Percentiles rank a stretch among this genome's conserved stretches.
Conservation (phyloP, 1,140 invertebrate species). For the Bemisia tabaci region DNA sequence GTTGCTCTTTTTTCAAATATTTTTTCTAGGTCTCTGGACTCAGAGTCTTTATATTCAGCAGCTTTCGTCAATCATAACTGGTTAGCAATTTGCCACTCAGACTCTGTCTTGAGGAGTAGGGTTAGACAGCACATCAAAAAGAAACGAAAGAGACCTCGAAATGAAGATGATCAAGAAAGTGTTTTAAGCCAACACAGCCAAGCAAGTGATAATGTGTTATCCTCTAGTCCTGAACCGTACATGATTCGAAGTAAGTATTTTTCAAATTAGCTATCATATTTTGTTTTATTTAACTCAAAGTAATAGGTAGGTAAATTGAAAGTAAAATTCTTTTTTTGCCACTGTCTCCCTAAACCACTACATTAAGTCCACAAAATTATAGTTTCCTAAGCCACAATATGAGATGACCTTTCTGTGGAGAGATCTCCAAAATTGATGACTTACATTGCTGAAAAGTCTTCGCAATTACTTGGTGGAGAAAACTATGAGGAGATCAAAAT, state of each 20-base stretch:
- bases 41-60: not conserved
- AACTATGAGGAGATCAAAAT: too few relatives aligned
- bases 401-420: too few relatives aligned
- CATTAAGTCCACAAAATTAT: too few relatives aligned
- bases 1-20: too few relatives aligned
- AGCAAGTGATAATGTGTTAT: not conserved
- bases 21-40: not conserved
- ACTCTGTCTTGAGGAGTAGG: not conserved
- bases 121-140: not conserved
- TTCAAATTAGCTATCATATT: not conserved
- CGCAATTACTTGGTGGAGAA: too few relatives aligned
- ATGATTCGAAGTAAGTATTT: not conserved
- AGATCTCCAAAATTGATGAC: too few relatives aligned
- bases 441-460: too few relatives aligned
- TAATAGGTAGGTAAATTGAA: too few relatives aligned
- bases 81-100: not conserved
- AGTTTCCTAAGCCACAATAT: too few relatives aligned
- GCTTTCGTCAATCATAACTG: not conserved
- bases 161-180: not conserved
- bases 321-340: too few relatives aligned
- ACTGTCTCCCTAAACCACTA: too few relatives aligned
- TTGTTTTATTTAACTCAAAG: too few relatives aligned
- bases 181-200: not conserved
- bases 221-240: not conserved
- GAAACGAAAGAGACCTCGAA: not conserved